Conservation (phyloP, 2,888 invertebrate genomes). For the Cheilosia impressa region DNA sequence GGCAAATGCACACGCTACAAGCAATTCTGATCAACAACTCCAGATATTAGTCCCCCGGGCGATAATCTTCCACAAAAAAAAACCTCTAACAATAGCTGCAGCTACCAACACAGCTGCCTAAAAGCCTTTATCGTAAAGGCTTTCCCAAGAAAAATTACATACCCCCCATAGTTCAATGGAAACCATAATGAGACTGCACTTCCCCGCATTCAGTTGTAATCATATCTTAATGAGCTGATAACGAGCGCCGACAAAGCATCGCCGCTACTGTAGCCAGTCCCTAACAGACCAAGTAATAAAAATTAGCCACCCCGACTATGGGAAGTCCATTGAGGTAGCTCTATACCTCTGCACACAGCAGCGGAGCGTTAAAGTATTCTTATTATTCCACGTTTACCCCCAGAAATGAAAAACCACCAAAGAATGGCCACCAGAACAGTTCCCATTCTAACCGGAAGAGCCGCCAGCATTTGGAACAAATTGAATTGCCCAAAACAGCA, state of each 20-base stretch:
- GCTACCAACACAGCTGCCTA: constrained; percentile 51
- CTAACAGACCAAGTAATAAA: constrained; percentile 47
- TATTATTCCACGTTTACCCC: constrained; percentile 11
- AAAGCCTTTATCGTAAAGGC: constrained; percentile 59
- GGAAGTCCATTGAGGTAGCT: constrained; percentile 23
- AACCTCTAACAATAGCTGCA: background rate
- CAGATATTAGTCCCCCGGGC: constrained; percentile 2
- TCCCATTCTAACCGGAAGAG: constrained; percentile 45
- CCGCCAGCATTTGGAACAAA: constrained; percentile 47
- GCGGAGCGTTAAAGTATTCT: constrained; percentile 55
- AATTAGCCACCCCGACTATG: constrained; percentile 55
- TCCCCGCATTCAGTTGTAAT: constrained; percentile 65
- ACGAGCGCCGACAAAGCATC: constrained; percentile 65
- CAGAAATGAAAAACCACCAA: constrained; percentile 61
- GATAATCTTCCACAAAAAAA: background rate
- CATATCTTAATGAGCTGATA: constrained; percentile 74
- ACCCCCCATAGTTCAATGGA: constrained; percentile 42
- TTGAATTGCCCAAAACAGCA: constrained; percentile 48
- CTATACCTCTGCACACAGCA: constrained; percentile 27
- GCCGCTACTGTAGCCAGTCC: constrained; percentile 45
- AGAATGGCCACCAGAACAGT: background rate
- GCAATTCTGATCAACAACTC: constrained; percentile 7
- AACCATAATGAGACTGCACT: constrained; percentile 67
- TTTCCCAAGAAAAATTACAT: constrained; percentile 56
- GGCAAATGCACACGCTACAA: constrained; percentile 19